Evolutionary conservation across 92 coral and sea anemone genomes (phyloP).

Genomic region (Muricea muricata): DNA sequence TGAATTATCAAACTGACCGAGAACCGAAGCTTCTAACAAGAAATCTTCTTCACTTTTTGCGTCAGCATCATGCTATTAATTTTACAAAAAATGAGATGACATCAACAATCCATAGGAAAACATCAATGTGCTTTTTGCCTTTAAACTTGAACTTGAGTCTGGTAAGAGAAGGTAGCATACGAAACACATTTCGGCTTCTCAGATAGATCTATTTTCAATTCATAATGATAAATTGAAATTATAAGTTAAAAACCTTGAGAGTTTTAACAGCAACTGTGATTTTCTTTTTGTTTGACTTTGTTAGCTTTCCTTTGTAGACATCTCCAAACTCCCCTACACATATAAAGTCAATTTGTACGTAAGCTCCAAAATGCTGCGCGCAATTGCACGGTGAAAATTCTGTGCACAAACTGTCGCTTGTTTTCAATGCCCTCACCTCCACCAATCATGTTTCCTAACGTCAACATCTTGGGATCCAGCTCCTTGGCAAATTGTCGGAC

Average conservation of each 20-base stretch:
- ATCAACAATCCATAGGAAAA: too few species aligned
- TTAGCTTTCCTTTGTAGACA: slow-evolving; percentile 29
- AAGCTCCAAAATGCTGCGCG: too few species aligned
- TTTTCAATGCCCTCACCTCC: slow-evolving; percentile 70
- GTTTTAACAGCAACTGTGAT: slow-evolving; percentile 31
- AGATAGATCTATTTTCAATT: too few species aligned
- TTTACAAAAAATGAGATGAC: neutral
- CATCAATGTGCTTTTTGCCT: too few species aligned
- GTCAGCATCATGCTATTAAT: slow-evolving; percentile 52
- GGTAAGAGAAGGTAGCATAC: too few species aligned
- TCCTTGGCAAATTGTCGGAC: slow-evolving; percentile 79
- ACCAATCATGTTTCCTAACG: slow-evolving; percentile 78
- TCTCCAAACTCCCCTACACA: slow-evolving; percentile 43
- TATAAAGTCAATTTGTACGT: too few species aligned
- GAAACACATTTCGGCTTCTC: too few species aligned
- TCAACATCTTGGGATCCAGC: slow-evolving; percentile 70
- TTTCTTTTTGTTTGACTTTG: neutral
- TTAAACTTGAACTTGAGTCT: too few species aligned
- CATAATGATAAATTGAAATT: too few species aligned
- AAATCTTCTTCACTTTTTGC: neutral
- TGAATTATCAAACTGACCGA: slow-evolving; percentile 91
- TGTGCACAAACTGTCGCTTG: too few species aligned
- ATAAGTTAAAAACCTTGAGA: slow-evolving; percentile 27
- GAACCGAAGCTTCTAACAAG: slow-evolving; percentile 80
- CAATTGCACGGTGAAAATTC: too few species aligned